Evolutionary conservation across 2,888 invertebrate genomes (phyloP), one percentile per base, ranked within the genome.

Genomic region (Drosophila recens): DNA sequence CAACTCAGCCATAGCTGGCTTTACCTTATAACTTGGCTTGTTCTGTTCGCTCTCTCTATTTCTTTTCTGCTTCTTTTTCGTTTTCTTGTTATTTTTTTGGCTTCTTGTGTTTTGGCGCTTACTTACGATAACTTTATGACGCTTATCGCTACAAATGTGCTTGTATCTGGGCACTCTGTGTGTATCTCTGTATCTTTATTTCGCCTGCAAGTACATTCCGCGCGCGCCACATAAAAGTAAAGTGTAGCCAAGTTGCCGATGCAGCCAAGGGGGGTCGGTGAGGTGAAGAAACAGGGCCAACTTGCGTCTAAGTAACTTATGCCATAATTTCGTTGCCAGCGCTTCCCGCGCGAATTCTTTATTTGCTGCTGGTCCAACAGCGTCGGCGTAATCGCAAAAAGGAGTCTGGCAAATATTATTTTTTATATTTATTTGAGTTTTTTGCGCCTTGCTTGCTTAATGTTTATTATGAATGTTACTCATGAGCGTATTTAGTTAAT

Each of bases 381-480:
- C 38, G 17, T 17, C 56, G 70, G 67, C 72, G 46, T 87, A 89
- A 89, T 84, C 84, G 84, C 84, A 89, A 75, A 88, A 88, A 82
- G 83, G 79, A 87, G 87, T 87, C 87, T 87, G 90, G 84, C 79
- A 89, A 90, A 87, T 87, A 90, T 89, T 90, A 89, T 87, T 90
- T 87, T 90, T 87, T 89, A 87, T 87, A 87, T 89, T 89, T 89
- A 78, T 89, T 89, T 72, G 69, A 72, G 71, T 72, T 86, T 72
- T 75, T 73, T 23, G 38, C 75, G 79, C 67, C 78, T 65, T 80
- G 67, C 78, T 75, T 80, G 69, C 90, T 83, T 89, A 87, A 87
- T 87, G 90, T 90, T 87, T 87, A 87, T 90, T 90, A 90, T 90
- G 90, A 87, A 87, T 87, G 87, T 89, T 90, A 83, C 87, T 87